Conservation (phyloP, 2,797 vertebrate genomes). For the Periparus ater region DNA sequence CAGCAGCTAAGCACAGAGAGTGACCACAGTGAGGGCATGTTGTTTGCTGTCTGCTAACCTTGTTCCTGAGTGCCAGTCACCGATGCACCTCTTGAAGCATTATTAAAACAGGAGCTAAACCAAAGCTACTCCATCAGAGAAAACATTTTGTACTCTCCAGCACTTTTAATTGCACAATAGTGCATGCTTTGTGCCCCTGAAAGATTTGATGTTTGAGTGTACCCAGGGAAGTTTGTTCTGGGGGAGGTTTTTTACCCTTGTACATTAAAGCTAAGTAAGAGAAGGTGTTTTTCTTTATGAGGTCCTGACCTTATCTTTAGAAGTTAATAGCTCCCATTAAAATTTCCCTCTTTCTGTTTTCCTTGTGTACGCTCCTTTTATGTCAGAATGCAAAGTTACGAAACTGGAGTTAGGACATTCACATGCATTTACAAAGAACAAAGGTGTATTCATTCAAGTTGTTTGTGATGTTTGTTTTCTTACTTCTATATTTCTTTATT, state of each 20-base stretch:
- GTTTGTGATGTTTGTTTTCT: not conserved
- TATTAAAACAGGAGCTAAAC: not conserved
- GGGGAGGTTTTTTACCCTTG: not conserved
- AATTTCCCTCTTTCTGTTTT: not conserved
- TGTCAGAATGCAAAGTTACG: not conserved
- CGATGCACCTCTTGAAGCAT: not conserved
- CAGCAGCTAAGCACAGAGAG: not conserved
- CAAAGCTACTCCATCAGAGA: not conserved
- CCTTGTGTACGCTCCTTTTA: not conserved
- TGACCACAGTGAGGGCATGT: not conserved
- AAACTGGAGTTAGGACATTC: not conserved
- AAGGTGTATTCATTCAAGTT: not conserved
- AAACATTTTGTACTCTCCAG: not conserved
- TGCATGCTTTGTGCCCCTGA: not conserved
- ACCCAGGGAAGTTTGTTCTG: not conserved
- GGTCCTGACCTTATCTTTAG: not conserved
- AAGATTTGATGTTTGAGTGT: not conserved
- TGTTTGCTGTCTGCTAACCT: slow-evolving; percentile 5
- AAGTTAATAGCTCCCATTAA: not conserved
- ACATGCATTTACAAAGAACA: not conserved
- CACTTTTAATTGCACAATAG: not conserved
- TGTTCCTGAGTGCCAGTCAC: not conserved
- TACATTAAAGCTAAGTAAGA: not conserved
- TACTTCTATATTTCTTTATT: not conserved
- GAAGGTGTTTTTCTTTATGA: not conserved